A percentile compares a stretch with the other conserved stretches of the same genome.
phyloP scores from a whole-genome alignment of 2,888 invertebrate species.

The Sphecodes monilicornis region DNA sequence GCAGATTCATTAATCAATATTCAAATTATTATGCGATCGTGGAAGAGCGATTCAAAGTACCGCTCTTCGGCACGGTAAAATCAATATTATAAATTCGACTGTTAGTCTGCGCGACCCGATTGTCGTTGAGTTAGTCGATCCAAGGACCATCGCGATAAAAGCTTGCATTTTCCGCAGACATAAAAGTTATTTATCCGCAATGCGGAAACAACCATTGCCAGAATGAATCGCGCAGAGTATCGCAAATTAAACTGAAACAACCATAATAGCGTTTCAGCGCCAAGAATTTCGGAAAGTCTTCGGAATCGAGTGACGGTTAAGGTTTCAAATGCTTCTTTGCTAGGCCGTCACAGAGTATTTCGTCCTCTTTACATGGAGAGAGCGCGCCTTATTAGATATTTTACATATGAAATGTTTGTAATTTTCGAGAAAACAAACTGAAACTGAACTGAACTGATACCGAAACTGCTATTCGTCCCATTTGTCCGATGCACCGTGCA shows the following conservation, averaged over 20 bases:
- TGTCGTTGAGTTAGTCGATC: not conserved
- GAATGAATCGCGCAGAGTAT: not conserved
- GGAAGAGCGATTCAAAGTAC: too few species aligned
- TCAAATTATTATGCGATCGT: too few species aligned
- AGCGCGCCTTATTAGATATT: not conserved
- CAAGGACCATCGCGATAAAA: not conserved
- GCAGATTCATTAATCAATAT: too few species aligned
- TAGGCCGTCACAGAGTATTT: not conserved
- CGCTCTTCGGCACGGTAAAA: not conserved
- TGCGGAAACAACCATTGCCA: conserved; percentile 36
- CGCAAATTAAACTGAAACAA: conserved; percentile 1
- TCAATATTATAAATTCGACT: not conserved
- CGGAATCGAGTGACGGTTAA: conserved; percentile 11
- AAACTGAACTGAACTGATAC: too few species aligned
- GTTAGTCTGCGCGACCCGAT: not conserved
- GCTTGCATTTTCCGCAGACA: not conserved
- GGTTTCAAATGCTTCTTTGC: conserved; percentile 23
- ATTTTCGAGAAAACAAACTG: not conserved
- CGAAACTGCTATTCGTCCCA: not conserved
- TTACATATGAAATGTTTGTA: not conserved
- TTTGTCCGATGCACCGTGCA: not conserved
- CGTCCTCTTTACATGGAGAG: not conserved
- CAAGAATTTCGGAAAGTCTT: not conserved
- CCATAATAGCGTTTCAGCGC: not conserved
- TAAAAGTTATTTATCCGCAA: conserved; percentile 30